phyloP scores from a whole-genome alignment of 2,113 vertebrate genomes.

The Bombycilla garrulus region DNA sequence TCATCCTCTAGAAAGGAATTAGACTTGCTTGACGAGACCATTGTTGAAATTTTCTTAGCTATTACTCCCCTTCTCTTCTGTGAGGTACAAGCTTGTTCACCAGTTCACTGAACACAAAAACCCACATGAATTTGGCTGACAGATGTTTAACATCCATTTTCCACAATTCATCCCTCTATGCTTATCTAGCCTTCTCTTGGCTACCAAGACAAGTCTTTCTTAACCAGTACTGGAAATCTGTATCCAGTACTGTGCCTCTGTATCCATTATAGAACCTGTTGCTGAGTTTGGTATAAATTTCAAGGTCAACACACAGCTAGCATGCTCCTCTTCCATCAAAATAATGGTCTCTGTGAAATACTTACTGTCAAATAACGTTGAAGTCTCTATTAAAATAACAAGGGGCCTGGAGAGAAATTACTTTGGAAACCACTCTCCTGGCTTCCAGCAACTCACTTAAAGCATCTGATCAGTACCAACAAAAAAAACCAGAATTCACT shows the following conservation, averaged over 20 bases:
- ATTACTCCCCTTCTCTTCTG: background rate
- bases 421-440: background rate
- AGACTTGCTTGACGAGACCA: background rate
- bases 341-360: background rate
- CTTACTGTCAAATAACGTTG: background rate
- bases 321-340: background rate
- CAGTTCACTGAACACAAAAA: background rate
- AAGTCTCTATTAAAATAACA: background rate
- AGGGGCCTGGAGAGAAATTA: background rate
- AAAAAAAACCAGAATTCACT: background rate
- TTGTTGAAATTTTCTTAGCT: background rate
- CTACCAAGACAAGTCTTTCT: background rate
- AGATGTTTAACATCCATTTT: background rate
- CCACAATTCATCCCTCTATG: background rate
- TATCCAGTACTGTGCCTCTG: background rate
- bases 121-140: background rate
- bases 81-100: background rate
- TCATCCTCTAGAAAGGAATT: background rate
- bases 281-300: background rate
- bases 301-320: background rate
- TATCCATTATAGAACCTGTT: background rate
- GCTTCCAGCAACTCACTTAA: background rate
- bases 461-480: background rate
- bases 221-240: background rate
- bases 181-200: background rate